A percentile compares a stretch with the other conserved stretches of the same genome.
Evolutionary conservation across 2,113 vertebrate genomes (phyloP).

Genomic region (Upupa epops): DNA sequence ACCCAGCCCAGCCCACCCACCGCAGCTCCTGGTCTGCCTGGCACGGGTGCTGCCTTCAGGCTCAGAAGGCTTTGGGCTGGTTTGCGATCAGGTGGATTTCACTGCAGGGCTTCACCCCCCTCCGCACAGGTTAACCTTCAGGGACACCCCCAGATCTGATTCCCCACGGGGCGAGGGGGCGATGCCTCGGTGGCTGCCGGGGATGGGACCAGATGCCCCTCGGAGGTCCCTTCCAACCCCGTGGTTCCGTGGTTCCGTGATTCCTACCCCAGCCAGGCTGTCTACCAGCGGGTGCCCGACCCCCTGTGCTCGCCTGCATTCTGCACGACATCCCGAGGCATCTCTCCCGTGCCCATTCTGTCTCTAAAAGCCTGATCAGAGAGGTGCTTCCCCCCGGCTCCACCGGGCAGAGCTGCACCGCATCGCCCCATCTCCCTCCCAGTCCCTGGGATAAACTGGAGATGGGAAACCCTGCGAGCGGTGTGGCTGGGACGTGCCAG

Average conservation of each 20-base stretch:
- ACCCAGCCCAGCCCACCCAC: neutral
- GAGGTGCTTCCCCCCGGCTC: neutral
- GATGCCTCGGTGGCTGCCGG: too few species aligned
- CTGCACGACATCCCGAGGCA: neutral
- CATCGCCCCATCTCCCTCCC: neutral
- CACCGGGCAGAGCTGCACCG: neutral
- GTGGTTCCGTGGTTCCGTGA: too few species aligned
- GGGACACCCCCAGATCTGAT: neutral
- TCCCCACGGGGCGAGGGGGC: neutral
- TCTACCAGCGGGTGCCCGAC: neutral
- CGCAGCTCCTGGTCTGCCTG: neutral
- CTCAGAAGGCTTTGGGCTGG: neutral
- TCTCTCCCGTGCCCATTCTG: neutral
- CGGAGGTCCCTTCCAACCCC: too few species aligned
- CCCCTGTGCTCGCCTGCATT: neutral
- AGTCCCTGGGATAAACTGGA: neutral
- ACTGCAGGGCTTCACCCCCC: neutral
- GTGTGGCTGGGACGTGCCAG: neutral
- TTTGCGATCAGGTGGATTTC: neutral
- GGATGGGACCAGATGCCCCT: too few species aligned
- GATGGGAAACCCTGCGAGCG: neutral
- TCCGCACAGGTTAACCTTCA: neutral
- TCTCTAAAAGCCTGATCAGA: neutral
- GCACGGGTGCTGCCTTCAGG: neutral
- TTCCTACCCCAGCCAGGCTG: neutral